Conservation (phyloP, 2,797 vertebrate genomes). For the Acanthurus leucopareius region DNA sequence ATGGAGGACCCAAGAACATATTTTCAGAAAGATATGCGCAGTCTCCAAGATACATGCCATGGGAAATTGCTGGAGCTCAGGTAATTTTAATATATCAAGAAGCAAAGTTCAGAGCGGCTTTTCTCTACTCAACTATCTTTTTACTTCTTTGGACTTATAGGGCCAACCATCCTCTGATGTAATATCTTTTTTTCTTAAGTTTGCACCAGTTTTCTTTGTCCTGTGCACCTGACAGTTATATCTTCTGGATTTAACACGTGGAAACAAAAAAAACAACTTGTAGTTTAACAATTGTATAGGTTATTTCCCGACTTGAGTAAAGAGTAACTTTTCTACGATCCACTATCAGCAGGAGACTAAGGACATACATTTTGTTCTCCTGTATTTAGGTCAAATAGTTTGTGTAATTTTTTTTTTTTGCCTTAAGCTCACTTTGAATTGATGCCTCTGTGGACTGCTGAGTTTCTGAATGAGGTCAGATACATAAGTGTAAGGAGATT, state of each 20-base stretch:
- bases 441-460: background rate
- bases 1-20: slow-evolving; percentile 14
- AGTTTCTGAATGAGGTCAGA: background rate
- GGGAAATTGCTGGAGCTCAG: slow-evolving; percentile 38
- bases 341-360: too few species aligned
- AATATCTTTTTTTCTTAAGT: background rate
- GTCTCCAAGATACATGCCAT: slow-evolving; percentile 27
- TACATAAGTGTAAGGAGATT: background rate
- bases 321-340: too few species aligned
- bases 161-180: background rate
- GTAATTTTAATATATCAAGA: slow-evolving; percentile 58
- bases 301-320: too few species aligned
- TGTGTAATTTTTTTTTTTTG: too few species aligned
- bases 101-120: slow-evolving; percentile 15
- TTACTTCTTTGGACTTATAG: slow-evolving; percentile 1
- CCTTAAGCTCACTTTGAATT: background rate
- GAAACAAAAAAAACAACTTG: too few species aligned
- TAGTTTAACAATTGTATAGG: too few species aligned
- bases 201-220: background rate
- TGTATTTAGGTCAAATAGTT: too few species aligned
- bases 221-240: too few species aligned
- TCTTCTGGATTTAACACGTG: too few species aligned
- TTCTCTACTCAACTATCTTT: slow-evolving; percentile 15
- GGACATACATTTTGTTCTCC: too few species aligned
- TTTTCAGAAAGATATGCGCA: slow-evolving; percentile 39